phyloP scores from a whole-genome alignment of 2,797 vertebrate genomes.

The Eleutherodactylus coqui region DNA sequence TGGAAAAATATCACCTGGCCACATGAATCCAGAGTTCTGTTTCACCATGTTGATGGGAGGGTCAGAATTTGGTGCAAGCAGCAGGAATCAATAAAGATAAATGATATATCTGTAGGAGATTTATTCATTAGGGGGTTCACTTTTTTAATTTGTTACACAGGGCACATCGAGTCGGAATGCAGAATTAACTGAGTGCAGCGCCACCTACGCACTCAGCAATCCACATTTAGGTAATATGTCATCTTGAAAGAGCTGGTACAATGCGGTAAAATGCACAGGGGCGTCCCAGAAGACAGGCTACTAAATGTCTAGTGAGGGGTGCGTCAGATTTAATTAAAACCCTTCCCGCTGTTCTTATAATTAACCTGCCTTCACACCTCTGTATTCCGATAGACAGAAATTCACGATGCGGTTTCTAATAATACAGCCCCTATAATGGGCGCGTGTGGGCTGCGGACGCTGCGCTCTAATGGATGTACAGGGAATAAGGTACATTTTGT shows the following conservation, averaged over 20 bases:
- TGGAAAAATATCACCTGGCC: too few species aligned
- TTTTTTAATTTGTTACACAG: too few species aligned
- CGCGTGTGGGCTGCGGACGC: neutral
- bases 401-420: neutral
- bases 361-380: neutral
- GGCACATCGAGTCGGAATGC: too few species aligned
- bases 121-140: too few species aligned
- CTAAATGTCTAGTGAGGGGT: neutral
- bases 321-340: neutral
- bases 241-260: neutral
- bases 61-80: too few species aligned
- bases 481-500: conserved; percentile 17
- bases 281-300: neutral
- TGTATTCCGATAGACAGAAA: neutral
- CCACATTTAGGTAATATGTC: too few species aligned
- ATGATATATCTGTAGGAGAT: too few species aligned
- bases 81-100: too few species aligned
- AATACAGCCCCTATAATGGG: conserved; percentile 4
- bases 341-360: neutral
- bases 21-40: too few species aligned
- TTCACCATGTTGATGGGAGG: too few species aligned
- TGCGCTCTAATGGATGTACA: neutral
- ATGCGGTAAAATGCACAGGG: neutral
- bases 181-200: too few species aligned
- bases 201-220: too few species aligned